These are phyloP conservation scores for Elgaria multicarinata DNA, from an alignment of 2,113 vertebrate genomes.

Conservation along the genomic window DNA sequence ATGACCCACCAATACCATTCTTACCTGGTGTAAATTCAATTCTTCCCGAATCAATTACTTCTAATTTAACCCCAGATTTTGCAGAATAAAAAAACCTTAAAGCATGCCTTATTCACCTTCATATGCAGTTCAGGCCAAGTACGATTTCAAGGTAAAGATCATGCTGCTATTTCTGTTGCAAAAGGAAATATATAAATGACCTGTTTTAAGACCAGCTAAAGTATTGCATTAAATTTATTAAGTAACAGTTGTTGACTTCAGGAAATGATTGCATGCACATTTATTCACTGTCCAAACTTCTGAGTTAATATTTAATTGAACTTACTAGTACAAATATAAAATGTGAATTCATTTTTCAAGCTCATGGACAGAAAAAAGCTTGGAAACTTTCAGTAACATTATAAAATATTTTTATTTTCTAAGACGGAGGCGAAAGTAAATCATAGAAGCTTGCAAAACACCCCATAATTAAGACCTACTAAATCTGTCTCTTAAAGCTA, in stretches of 20 bases:
- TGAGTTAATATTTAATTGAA: slow-evolving; percentile 49
- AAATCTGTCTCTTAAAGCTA: slow-evolving; percentile 29
- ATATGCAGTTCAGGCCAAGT: neutral
- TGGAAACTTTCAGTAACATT: slow-evolving; percentile 2
- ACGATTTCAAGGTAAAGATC: neutral
- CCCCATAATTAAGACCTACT: slow-evolving; percentile 31
- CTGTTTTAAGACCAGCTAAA: slow-evolving; percentile 7
- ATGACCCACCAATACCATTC: neutral
- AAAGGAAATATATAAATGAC: slow-evolving; percentile 22
- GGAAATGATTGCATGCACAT: slow-evolving; percentile 16
- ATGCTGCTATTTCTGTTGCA: neutral
- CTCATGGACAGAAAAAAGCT: slow-evolving; percentile 33
- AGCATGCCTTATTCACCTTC: neutral
- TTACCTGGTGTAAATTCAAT: neutral
- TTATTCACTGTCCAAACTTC: slow-evolving; percentile 22
- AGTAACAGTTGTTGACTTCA: neutral
- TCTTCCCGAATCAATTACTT: neutral
- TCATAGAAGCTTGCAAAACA: slow-evolving; percentile 31
- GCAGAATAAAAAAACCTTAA: neutral
- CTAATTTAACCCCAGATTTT: neutral
- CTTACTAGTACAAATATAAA: slow-evolving; percentile 33
- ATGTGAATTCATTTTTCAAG: slow-evolving; percentile 27
- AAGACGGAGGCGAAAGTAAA: slow-evolving; percentile 39
- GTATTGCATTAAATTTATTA: slow-evolving; percentile 8
- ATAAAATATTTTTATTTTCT: slow-evolving; percentile 42